These are phyloP conservation scores for Drosophila pseudoobscura DNA, from an alignment of 1,140 invertebrate genomes.

Conservation along the genomic window DNA sequence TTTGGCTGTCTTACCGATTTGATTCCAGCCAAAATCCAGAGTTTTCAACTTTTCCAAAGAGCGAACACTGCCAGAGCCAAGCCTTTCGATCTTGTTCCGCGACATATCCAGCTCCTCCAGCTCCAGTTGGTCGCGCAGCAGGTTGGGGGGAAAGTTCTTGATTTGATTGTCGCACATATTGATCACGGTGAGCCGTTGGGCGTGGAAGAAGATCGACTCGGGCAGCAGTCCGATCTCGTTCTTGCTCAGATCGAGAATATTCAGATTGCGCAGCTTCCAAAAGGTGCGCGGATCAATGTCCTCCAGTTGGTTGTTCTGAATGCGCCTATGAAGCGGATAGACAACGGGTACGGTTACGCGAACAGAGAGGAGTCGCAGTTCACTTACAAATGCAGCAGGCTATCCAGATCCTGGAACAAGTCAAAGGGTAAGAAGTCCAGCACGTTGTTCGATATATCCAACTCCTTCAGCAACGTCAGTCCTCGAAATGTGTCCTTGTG, in stretches of 20 bases:
- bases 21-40: slow-evolving; percentile 86
- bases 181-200: slow-evolving; percentile 86
- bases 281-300: slow-evolving; percentile 88
- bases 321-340: slow-evolving; percentile 83
- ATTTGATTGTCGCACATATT: slow-evolving; percentile 89
- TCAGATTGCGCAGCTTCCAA: slow-evolving; percentile 86
- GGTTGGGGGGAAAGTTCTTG: slow-evolving; percentile 84
- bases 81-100: slow-evolving; percentile 85
- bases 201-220: slow-evolving; percentile 86
- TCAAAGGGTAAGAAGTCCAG: slow-evolving; percentile 90
- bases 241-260: slow-evolving; percentile 89
- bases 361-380: neutral
- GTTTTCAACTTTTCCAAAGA: slow-evolving; percentile 85
- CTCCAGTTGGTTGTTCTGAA: slow-evolving; percentile 90
- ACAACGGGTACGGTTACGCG: neutral
- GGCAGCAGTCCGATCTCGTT: slow-evolving; percentile 88
- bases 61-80: slow-evolving; percentile 85
- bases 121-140: slow-evolving; percentile 83
- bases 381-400: slow-evolving; percentile 87
- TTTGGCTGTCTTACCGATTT: slow-evolving; percentile 61
- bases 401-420: slow-evolving; percentile 89
- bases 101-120: slow-evolving; percentile 87
- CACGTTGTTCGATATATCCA: slow-evolving; percentile 91
- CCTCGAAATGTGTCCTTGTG: slow-evolving; percentile 90
- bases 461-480: slow-evolving; percentile 87